Evolutionary conservation across 1,140 invertebrate species (phyloP).

Genomic region (Cotesia vestalis): DNA sequence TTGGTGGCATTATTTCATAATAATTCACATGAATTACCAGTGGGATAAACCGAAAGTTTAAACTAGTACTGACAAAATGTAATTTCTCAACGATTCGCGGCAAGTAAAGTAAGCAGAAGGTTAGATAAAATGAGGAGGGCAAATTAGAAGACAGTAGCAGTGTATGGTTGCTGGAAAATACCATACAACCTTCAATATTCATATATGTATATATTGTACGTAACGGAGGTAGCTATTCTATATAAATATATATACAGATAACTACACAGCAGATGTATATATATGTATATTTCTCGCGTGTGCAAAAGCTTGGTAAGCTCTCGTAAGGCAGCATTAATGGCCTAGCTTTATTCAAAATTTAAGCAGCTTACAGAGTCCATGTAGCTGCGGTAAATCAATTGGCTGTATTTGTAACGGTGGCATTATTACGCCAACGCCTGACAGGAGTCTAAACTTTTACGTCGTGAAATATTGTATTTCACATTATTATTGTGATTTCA

Average conservation of each 20-base stretch:
- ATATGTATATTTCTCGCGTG: conserved; percentile 28
- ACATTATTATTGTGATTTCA: background rate
- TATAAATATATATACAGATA: too few relatives aligned
- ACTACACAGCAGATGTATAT: background rate
- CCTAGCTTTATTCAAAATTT: conserved; percentile 53
- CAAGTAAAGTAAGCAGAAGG: too few relatives aligned
- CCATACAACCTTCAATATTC: conserved; percentile 16
- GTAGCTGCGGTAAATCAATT: conserved; percentile 40
- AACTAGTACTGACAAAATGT: too few relatives aligned
- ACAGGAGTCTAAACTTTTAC: conserved; percentile 2
- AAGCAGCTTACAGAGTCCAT: conserved; percentile 50
- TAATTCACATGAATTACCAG: too few relatives aligned
- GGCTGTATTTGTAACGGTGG: conserved; percentile 1
- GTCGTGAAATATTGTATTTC: background rate
- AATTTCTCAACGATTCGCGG: too few relatives aligned
- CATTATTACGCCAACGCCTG: background rate
- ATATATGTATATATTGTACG: background rate
- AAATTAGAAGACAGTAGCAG: conserved; percentile 18
- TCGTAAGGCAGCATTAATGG: conserved; percentile 52
- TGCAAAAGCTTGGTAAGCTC: conserved; percentile 49
- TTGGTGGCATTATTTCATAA: too few relatives aligned
- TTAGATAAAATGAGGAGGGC: too few relatives aligned
- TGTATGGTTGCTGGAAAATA: conserved; percentile 17
- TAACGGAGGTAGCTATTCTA: background rate
- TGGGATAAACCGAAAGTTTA: too few relatives aligned